Conservation (phyloP, 2,888 invertebrate species). For the Synanthedon andrenaeformis region DNA sequence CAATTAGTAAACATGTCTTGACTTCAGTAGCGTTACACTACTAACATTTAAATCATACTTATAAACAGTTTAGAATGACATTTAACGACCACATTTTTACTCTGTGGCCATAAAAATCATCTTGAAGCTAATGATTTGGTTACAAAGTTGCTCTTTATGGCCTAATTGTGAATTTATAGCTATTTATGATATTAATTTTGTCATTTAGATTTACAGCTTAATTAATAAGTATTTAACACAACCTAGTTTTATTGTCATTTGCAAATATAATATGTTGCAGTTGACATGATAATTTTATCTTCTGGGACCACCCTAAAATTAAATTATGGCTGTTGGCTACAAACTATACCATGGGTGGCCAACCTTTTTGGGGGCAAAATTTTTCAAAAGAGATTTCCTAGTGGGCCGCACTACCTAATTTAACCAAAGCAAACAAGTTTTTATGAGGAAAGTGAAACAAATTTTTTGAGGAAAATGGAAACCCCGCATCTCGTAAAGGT, state of each 20-base stretch:
- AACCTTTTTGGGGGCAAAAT: too few relatives aligned
- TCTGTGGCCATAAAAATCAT: slow-evolving; percentile 20
- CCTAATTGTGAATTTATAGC: slow-evolving; percentile 7
- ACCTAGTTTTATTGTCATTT: not conserved
- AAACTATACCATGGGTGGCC: too few relatives aligned
- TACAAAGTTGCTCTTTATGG: slow-evolving; percentile 28
- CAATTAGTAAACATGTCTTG: slow-evolving; percentile 2
- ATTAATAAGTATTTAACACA: not conserved
- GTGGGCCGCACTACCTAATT: too few relatives aligned
- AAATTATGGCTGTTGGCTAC: too few relatives aligned
- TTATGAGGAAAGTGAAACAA: too few relatives aligned
- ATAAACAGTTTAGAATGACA: slow-evolving; percentile 29
- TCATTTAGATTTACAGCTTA: not conserved
- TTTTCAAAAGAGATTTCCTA: too few relatives aligned
- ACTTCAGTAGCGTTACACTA: slow-evolving; percentile 18
- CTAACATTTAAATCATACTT: slow-evolving; percentile 12
- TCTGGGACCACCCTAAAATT: too few relatives aligned
- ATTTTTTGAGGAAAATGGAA: too few relatives aligned
- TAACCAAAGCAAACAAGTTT: too few relatives aligned
- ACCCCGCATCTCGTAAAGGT: too few relatives aligned
- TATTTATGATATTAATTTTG: not conserved
- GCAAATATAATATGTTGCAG: not conserved
- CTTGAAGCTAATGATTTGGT: slow-evolving; percentile 20
- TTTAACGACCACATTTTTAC: slow-evolving; percentile 19
- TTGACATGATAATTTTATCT: too few relatives aligned